Percentiles rank a stretch among this genome's conserved stretches.
Evolutionary conservation across 2,888 invertebrate species (phyloP).

Genomic region (Eristalis arbustorum): DNA sequence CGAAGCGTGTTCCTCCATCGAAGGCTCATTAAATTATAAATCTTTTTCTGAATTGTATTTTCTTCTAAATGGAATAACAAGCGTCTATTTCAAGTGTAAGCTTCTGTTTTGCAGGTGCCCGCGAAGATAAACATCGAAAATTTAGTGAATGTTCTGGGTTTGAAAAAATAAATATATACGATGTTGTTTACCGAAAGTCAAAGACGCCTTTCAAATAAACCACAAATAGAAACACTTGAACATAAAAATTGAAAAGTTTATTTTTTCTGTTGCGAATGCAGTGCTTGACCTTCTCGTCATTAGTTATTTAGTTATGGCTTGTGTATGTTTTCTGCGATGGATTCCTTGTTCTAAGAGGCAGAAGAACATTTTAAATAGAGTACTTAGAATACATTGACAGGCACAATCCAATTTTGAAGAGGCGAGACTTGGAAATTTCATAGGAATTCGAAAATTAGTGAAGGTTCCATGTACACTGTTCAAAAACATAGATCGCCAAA

Average conservation of each 20-base stretch:
- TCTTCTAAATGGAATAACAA: not conserved
- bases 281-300: not conserved
- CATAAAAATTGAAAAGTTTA: not conserved
- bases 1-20: not conserved
- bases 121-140: not conserved
- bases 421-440: too few relatives aligned
- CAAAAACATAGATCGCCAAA: too few relatives aligned
- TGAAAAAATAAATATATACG: not conserved
- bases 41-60: not conserved
- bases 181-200: not conserved
- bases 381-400: too few relatives aligned
- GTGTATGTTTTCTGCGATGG: too few relatives aligned
- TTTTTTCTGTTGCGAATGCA: not conserved
- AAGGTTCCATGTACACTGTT: too few relatives aligned
- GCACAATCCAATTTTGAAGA: too few relatives aligned
- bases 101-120: slow-evolving; percentile 5
- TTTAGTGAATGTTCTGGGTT: not conserved
- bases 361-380: too few relatives aligned
- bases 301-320: not conserved
- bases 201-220: not conserved
- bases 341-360: too few relatives aligned
- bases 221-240: not conserved
- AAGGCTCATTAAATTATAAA: not conserved
- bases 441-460: too few relatives aligned
- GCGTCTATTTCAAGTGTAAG: slow-evolving; percentile 3